phyloP scores from a whole-genome alignment of 2,113 vertebrate species.

The Hyperoodon ampullatus region DNA sequence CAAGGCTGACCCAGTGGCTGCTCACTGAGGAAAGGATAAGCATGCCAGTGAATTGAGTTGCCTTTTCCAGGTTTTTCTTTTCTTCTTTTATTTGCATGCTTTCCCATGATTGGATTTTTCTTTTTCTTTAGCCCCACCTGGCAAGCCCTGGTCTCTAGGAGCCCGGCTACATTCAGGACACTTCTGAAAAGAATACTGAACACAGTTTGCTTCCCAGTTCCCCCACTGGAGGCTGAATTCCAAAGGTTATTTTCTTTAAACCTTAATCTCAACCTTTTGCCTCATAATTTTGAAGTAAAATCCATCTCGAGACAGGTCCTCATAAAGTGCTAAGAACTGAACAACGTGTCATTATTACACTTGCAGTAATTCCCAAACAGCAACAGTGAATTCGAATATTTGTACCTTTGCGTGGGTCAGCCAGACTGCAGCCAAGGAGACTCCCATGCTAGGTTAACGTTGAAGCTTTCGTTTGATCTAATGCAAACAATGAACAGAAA shows the following conservation, averaged over 20 bases:
- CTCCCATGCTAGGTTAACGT: background rate
- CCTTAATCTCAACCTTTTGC: background rate
- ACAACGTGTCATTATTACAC: background rate
- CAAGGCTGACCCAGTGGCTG: background rate
- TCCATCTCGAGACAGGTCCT: background rate
- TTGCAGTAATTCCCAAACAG: background rate
- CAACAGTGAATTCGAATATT: background rate
- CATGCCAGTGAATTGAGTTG: background rate
- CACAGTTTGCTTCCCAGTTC: background rate
- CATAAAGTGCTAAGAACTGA: background rate
- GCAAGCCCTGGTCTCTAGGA: background rate
- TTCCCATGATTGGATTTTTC: background rate
- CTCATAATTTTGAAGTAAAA: slow-evolving; percentile 53
- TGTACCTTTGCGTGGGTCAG: background rate
- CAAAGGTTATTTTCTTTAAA: slow-evolving; percentile 67
- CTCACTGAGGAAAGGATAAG: background rate
- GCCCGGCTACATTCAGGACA: background rate
- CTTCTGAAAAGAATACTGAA: background rate
- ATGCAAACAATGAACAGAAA: background rate
- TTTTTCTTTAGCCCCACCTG: background rate
- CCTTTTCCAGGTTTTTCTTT: background rate
- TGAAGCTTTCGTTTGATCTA: background rate
- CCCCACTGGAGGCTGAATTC: slow-evolving; percentile 45
- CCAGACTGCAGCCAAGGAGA: background rate
- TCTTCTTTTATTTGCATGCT: background rate